Conservation (phyloP, 2,797 vertebrate species). For the Kryptopterus vitreolus region DNA sequence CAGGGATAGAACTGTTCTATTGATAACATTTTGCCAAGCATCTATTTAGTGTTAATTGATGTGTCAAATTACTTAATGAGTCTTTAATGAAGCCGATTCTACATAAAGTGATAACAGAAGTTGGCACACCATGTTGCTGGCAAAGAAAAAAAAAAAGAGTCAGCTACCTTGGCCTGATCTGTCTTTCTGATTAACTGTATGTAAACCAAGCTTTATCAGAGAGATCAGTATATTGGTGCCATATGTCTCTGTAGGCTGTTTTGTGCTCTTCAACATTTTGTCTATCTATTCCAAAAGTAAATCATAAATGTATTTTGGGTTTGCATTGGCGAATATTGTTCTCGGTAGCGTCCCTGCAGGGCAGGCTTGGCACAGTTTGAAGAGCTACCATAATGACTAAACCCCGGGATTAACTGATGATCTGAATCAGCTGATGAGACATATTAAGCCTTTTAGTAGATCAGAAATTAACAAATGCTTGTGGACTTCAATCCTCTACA, state of each 20-base stretch:
- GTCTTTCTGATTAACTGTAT: background rate
- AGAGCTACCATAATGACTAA: background rate
- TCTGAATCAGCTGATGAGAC: background rate
- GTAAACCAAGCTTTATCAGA: background rate
- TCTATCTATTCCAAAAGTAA: background rate
- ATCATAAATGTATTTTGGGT: background rate
- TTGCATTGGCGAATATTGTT: background rate
- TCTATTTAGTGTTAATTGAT: constrained; percentile 20
- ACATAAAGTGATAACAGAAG: background rate
- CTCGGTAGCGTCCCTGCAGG: background rate
- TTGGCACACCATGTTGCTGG: constrained; percentile 14
- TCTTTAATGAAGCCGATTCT: constrained; percentile 31
- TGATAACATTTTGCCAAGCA: background rate
- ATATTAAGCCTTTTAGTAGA: background rate
- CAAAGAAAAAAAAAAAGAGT: background rate
- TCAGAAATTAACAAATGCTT: background rate
- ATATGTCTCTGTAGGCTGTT: background rate
- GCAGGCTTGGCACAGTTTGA: background rate
- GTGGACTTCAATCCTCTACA: background rate
- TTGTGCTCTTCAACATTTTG: background rate
- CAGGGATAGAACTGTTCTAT: background rate
- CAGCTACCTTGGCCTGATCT: background rate
- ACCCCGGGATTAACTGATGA: background rate
- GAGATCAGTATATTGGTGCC: background rate
- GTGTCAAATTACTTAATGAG: constrained; percentile 26